Base-by-base conservation (phyloP, 2,797 vertebrate species). In the Ataeniobius toweri region DNA sequence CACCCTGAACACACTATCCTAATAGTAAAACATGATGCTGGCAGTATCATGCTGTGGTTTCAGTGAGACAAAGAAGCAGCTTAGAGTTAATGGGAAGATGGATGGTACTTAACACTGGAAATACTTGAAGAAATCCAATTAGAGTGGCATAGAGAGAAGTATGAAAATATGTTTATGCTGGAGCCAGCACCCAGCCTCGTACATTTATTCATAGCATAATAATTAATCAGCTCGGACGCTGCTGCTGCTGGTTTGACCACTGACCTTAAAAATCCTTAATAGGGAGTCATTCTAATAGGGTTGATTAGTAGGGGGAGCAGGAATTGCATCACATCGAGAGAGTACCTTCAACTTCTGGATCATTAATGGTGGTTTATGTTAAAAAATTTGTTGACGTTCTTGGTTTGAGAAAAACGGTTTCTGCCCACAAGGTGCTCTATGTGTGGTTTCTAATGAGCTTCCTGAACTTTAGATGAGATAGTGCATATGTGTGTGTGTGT, bases 331-430 rank as follows among this genome's bases (percentile, higher is more conserved):
- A 8, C 86, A 86, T 90, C 83, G 67, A 85, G 80, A 77, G 75
- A 28, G 58, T 90, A 68, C 86, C 70, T 68, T 83, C 77, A 75
- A 74, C 82, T 91, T 90, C 83, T 81, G 83, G 81, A 89, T 93
- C 89, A 94, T 94, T 92, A 92, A 89, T 85, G 80, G 78, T 71
- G 86, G 77, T 86, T 93, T 85, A 86, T 82, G 90, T 92, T 90
- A 83, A 90, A 92, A 89, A 83, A 89, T 88, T 61, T 89, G 91
- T 90, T 93, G 87, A 89, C 85, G 89, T 87, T 91, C 85, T 87
- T 80, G 73, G 91, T 88, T 82, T 59, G 53, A 69, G 75, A 79
- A 93, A 88, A 89, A 76, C 24, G 55, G 81, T 84, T 86, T 77
- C 85, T 86, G 80, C 83, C 85, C 79, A 78, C 84, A 78, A 87